These are phyloP conservation scores for Apteryx owenii DNA, from an alignment of 2,113 vertebrate genomes.

Conservation along the genomic window DNA sequence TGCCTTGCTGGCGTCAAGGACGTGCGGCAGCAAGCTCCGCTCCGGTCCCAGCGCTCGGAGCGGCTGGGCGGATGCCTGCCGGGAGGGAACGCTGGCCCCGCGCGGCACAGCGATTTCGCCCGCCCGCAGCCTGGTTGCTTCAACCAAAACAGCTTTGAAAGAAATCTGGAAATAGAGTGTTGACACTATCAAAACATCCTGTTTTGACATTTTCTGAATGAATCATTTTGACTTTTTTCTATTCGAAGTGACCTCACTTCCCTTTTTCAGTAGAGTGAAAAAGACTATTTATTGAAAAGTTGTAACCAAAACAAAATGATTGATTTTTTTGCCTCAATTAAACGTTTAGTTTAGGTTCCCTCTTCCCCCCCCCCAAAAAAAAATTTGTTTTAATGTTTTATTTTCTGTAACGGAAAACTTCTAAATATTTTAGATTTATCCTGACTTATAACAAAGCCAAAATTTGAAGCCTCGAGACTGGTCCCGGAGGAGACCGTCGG, in stretches of 20 bases:
- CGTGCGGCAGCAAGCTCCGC: rapidly evolving
- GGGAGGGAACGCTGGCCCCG: neutral
- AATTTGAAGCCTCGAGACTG: neutral
- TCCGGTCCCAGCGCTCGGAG: rapidly evolving
- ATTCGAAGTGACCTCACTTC: constrained; percentile 2
- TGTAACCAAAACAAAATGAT: neutral
- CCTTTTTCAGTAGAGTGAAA: neutral
- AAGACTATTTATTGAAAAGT: neutral
- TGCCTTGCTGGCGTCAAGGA: neutral
- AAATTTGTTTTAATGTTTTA: neutral
- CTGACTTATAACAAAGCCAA: neutral
- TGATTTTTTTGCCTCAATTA: neutral
- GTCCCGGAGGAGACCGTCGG: neutral
- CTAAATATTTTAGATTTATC: neutral
- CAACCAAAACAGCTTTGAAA: constrained; percentile 5
- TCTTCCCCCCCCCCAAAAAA: neutral
- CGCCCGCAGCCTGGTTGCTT: neutral
- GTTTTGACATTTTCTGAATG: constrained; percentile 69
- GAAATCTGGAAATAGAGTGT: constrained; percentile 34
- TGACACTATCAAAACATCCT: constrained; percentile 56
- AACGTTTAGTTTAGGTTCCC: neutral
- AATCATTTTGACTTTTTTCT: constrained; percentile 46
- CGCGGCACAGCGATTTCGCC: rapidly evolving
- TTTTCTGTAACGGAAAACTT: neutral
- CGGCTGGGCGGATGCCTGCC: rapidly evolving